These are phyloP conservation scores for Pangasius larnaudii DNA, from an alignment of 2,797 vertebrate species.

Conservation along the genomic window DNA sequence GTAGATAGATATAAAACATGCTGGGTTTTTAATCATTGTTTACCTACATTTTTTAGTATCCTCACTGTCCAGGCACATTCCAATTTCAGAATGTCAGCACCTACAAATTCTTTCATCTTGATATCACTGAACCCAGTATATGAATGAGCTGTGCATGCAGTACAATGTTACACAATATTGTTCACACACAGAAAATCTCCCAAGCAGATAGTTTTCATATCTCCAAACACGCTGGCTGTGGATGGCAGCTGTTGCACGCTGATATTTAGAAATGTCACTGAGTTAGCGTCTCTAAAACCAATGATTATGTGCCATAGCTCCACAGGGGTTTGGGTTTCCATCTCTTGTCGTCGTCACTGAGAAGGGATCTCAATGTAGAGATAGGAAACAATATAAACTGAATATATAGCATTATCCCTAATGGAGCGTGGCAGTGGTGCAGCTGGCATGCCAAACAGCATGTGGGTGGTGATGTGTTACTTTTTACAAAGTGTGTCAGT, in stretches of 20 bases:
- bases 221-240: constrained; percentile 41
- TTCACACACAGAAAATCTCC: constrained; percentile 24
- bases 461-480: constrained; percentile 27
- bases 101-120: neutral
- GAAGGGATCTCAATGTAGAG: constrained; percentile 29
- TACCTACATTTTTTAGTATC: neutral
- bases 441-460: constrained; percentile 22
- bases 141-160: constrained; percentile 1
- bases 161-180: constrained; percentile 17
- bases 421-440: constrained; percentile 35
- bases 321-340: constrained; percentile 41
- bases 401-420: constrained; percentile 28
- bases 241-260: constrained; percentile 40
- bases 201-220: constrained; percentile 44
- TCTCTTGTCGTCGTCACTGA: constrained; percentile 41
- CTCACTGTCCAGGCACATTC: neutral
- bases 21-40: constrained; percentile 8
- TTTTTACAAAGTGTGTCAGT: constrained; percentile 15
- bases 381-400: constrained; percentile 41
- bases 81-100: neutral
- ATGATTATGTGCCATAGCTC: constrained; percentile 56
- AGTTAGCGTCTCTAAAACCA: constrained; percentile 51
- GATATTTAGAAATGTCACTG: constrained; percentile 64
- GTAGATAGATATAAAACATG: neutral
- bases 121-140: constrained; percentile 18